Evolutionary conservation across 2,888 invertebrate genomes (phyloP).

Genomic region (Pollenia amentaria): DNA sequence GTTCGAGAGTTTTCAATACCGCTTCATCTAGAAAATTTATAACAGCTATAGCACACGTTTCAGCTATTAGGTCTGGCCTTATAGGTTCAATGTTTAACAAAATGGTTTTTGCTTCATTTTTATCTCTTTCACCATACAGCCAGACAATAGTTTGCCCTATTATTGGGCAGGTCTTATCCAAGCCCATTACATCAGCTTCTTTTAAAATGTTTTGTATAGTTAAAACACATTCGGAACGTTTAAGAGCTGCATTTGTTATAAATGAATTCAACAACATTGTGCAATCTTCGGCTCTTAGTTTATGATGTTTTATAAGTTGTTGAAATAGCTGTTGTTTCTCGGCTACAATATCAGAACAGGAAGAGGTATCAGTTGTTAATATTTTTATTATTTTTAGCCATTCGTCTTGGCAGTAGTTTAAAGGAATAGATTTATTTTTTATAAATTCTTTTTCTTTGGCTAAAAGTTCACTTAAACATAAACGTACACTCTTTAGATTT

Average conservation of each 20-base stretch:
- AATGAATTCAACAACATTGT: constrained; percentile 78
- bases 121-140: constrained; percentile 77
- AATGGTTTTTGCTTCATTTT: constrained; percentile 77
- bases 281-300: constrained; percentile 76
- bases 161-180: constrained; percentile 78
- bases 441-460: constrained; percentile 75
- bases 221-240: constrained; percentile 80
- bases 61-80: constrained; percentile 78
- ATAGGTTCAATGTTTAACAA: constrained; percentile 80
- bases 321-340: constrained; percentile 81
- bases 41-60: constrained; percentile 81
- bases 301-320: constrained; percentile 77
- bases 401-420: constrained; percentile 66
- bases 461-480: constrained; percentile 77
- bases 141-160: constrained; percentile 78
- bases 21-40: constrained; percentile 80
- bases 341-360: constrained; percentile 76
- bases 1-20: neutral
- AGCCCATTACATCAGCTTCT: constrained; percentile 77
- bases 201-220: constrained; percentile 80
- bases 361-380: constrained; percentile 78
- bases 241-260: constrained; percentile 77
- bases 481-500: constrained; percentile 77
- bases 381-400: constrained; percentile 78
- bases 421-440: constrained; percentile 59